Conservation (phyloP, 2,113 vertebrate genomes). For the Thermophis baileyi region DNA sequence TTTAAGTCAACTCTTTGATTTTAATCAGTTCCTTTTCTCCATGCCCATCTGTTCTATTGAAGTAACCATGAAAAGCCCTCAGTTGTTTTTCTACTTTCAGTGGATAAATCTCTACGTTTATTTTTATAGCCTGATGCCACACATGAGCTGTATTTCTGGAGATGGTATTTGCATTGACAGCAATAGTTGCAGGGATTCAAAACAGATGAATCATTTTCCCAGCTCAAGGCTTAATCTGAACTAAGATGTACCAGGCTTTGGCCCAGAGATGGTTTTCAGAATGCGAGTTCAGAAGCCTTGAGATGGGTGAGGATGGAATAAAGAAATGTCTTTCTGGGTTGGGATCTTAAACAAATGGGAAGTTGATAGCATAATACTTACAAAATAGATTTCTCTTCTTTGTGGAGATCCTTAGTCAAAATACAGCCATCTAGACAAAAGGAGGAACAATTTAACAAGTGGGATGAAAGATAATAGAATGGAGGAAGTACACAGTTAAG, state of each 20-base stretch:
- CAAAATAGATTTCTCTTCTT: neutral
- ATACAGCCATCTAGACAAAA: neutral
- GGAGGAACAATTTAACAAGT: neutral
- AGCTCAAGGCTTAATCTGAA: neutral
- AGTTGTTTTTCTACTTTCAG: slow-evolving; percentile 11
- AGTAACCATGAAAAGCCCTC: neutral
- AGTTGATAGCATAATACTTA: neutral
- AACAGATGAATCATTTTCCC: neutral
- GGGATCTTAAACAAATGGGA: neutral
- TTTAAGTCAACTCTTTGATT: slow-evolving; percentile 29
- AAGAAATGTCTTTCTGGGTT: neutral
- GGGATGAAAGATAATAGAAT: neutral
- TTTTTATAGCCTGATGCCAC: neutral
- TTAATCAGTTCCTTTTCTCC: slow-evolving; percentile 26
- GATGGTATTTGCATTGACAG: neutral
- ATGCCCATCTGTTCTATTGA: slow-evolving; percentile 17
- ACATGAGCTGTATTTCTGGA: neutral
- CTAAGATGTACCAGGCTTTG: neutral
- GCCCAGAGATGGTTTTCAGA: neutral
- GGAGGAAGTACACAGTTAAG: neutral
- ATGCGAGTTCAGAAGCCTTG: neutral
- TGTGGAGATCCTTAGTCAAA: neutral
- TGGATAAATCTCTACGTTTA: slow-evolving; percentile 13
- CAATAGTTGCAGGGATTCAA: neutral
- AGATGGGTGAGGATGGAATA: neutral